Evolutionary conservation across 2,888 invertebrate genomes (phyloP).

Genomic region (Lepidocyrtoides sp.): DNA sequence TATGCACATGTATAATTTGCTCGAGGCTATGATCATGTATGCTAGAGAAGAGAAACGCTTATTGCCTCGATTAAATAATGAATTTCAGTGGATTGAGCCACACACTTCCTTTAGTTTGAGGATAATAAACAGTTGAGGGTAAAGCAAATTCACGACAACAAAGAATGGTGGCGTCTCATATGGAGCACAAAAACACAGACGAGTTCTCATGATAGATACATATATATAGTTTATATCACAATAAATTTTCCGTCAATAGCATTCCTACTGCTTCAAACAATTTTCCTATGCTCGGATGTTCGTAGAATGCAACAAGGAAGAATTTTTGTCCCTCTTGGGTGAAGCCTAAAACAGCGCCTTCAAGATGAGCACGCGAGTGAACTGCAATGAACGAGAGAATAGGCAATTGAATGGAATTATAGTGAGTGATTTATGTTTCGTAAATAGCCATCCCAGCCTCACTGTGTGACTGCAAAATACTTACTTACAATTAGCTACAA

Average conservation of each 20-base stretch:
- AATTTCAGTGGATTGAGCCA: background rate
- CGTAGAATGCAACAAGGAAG: background rate
- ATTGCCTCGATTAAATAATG: background rate
- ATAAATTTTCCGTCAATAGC: no score
- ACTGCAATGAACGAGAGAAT: conserved; percentile 28
- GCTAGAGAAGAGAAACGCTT: background rate
- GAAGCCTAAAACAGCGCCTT: background rate
- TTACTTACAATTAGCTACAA: background rate
- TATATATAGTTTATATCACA: no score
- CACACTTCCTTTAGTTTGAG: no score
- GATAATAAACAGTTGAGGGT: no score
- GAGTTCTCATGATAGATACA: no score
- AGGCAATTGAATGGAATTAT: conserved; percentile 36
- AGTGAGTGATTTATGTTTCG: conserved; percentile 43
- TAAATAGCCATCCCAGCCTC: background rate
- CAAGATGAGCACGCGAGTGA: conserved; percentile 1
- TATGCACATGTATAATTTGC: no score
- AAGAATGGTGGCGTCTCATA: no score
- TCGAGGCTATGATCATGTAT: no score
- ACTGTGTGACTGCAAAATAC: background rate
- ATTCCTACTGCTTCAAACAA: background rate
- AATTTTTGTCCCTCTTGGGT: background rate
- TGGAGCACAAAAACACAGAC: no score
- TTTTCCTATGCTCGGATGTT: background rate
- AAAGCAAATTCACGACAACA: no score